Evolutionary conservation across 2,797 vertebrate genomes (phyloP).

Genomic region (Pachyuromys duprasi): DNA sequence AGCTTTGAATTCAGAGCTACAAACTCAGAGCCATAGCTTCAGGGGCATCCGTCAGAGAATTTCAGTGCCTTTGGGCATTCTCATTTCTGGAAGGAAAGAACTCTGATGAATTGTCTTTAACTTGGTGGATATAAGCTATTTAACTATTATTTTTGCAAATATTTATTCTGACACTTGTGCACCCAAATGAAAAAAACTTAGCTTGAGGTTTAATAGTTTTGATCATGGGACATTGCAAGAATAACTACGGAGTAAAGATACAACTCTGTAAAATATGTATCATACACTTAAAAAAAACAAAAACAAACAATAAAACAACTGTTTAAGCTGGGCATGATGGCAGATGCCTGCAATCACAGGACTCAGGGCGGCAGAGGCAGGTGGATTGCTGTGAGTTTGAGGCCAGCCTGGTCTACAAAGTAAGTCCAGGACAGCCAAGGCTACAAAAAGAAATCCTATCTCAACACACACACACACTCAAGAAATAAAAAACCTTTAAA

Average conservation of each 20-base stretch:
- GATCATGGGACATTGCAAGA: neutral
- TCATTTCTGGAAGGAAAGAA: neutral
- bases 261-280: neutral
- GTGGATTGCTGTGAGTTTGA: too few relatives aligned
- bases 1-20: neutral
- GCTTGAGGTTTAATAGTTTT: neutral
- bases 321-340: too few relatives aligned
- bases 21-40: neutral
- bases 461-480: too few relatives aligned
- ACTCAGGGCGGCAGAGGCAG: too few relatives aligned
- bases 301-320: too few relatives aligned
- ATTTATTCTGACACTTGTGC: neutral
- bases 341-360: too few relatives aligned
- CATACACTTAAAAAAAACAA: too few relatives aligned
- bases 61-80: neutral
- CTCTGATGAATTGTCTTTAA: neutral
- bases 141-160: neutral
- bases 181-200: neutral
- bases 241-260: neutral
- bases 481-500: too few relatives aligned
- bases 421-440: too few relatives aligned
- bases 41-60: neutral
- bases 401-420: too few relatives aligned
- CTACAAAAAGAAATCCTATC: too few relatives aligned
- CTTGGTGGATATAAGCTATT: slow-evolving; percentile 1